Evolutionary conservation across 2,113 vertebrate species (phyloP).

Genomic region (Chlorocebus sabaeus): DNA sequence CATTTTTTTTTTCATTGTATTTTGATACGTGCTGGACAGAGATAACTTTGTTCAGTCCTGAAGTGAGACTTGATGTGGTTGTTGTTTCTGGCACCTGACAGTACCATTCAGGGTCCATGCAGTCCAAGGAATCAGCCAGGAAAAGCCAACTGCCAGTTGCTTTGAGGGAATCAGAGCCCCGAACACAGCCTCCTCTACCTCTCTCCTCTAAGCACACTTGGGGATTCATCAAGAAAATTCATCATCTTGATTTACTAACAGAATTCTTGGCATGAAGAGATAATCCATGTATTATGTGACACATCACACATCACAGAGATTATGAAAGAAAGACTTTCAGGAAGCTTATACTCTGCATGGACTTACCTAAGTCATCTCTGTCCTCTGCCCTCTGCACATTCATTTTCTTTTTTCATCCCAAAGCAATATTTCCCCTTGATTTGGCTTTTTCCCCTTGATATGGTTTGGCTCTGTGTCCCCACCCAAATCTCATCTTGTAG

Average conservation of each 20-base stretch:
- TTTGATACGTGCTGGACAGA: constrained; percentile 65
- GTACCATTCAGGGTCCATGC: constrained; percentile 31
- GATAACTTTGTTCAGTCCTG: constrained; percentile 71
- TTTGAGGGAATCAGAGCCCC: background rate
- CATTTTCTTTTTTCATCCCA: background rate
- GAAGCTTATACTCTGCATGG: background rate
- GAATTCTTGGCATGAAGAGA: background rate
- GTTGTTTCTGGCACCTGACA: constrained; percentile 74
- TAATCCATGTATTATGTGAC: background rate
- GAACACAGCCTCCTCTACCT: background rate
- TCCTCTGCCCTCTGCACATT: background rate
- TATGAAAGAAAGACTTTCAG: background rate
- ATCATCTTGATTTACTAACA: background rate
- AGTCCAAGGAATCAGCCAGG: constrained; percentile 56
- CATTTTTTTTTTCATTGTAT: constrained; percentile 17
- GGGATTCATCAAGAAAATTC: constrained; percentile 22
- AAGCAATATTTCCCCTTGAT: background rate
- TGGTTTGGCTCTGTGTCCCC: too few relatives aligned
- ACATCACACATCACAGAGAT: background rate
- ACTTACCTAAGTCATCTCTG: background rate
- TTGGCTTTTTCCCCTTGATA: too few relatives aligned
- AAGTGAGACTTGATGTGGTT: constrained; percentile 69
- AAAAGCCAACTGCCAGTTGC: constrained; percentile 46
- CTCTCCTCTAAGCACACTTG: background rate
- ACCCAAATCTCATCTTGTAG: too few relatives aligned